phyloP scores from a whole-genome alignment of 2,113 vertebrate genomes.

The Martes martes region DNA sequence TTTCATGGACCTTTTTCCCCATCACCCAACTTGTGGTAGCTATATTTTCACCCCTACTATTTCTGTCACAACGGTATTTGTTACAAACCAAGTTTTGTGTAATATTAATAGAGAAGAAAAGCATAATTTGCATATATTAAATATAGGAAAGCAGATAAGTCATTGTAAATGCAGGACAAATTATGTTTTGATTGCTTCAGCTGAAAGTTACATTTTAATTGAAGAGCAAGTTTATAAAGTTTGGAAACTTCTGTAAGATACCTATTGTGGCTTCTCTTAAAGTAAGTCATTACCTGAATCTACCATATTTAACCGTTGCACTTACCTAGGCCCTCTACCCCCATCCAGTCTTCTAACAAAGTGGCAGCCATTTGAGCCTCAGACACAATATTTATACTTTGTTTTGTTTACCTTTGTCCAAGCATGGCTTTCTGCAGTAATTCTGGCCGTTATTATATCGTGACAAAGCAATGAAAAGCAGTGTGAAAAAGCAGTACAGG shows the following conservation, averaged over 20 bases:
- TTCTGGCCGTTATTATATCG: neutral
- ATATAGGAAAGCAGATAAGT: neutral
- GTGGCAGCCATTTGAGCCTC: neutral
- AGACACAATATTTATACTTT: neutral
- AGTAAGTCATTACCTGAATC: neutral
- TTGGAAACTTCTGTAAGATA: neutral
- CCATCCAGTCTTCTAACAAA: neutral
- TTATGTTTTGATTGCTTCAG: neutral
- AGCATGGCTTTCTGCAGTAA: neutral
- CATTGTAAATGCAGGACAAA: neutral
- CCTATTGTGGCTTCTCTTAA: neutral
- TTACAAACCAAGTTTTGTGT: neutral
- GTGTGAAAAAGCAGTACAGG: neutral
- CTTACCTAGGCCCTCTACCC: accelerated
- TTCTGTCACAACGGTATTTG: neutral
- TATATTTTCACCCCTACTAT: neutral
- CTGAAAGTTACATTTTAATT: neutral
- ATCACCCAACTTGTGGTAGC: neutral
- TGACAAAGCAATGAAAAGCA: too few relatives aligned
- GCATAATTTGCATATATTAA: neutral
- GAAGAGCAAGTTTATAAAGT: neutral
- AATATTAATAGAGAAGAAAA: neutral
- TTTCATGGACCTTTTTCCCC: neutral
- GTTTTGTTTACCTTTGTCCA: neutral
- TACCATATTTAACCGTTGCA: neutral